phyloP scores from a whole-genome alignment of 2,113 vertebrate genomes.

The Cyrtonyx montezumae region DNA sequence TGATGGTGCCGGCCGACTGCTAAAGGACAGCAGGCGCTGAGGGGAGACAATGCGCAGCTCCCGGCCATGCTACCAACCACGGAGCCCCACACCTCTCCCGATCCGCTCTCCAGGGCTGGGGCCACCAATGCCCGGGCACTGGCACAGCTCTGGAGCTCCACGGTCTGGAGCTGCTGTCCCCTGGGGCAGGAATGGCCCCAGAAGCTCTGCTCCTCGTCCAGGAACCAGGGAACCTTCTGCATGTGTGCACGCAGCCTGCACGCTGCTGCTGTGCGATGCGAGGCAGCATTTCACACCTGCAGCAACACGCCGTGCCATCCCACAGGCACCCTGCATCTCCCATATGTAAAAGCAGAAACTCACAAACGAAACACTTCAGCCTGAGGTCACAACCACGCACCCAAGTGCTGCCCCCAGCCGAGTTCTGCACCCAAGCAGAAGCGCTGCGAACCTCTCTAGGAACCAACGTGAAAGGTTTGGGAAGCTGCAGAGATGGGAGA shows the following conservation, averaged over 20 bases:
- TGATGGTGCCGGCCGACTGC: conserved; percentile 54
- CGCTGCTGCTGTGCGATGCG: background rate
- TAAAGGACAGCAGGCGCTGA: conserved; percentile 36
- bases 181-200: background rate
- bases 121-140: background rate
- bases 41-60: conserved; percentile 39
- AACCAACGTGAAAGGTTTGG: conserved; percentile 38
- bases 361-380: background rate
- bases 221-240: background rate
- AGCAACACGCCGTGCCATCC: background rate
- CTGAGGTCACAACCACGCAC: background rate
- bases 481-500: conserved; percentile 16
- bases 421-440: background rate
- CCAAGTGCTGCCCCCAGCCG: background rate
- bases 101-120: too few species aligned
- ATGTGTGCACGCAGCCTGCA: background rate
- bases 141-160: background rate
- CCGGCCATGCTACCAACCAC: background rate
- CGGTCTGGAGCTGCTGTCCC: background rate
- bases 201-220: background rate
- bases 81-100: background rate
- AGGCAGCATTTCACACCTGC: conserved; percentile 9
- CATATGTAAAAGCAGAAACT: background rate
- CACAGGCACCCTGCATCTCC: background rate
- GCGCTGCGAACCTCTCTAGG: conserved; percentile 24